Percentiles rank a stretch among this genome's conserved stretches.
These are phyloP conservation scores for Xenopus laevis DNA, from an alignment of 2,113 vertebrate species.

Conservation along the genomic window DNA sequence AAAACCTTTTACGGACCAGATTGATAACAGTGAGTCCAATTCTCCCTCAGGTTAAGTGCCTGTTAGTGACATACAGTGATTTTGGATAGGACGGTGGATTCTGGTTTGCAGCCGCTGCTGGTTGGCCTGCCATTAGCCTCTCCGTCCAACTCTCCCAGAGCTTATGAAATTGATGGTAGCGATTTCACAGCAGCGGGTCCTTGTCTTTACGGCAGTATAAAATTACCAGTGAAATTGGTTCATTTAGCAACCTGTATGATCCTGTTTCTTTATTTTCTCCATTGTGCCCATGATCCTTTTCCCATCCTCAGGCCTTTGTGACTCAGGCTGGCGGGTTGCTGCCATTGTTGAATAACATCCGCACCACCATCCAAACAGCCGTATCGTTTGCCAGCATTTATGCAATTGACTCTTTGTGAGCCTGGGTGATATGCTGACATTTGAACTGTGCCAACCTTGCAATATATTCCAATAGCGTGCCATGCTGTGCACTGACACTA, in stretches of 20 bases:
- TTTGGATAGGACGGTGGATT: neutral
- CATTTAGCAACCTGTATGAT: neutral
- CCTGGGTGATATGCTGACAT: constrained; percentile 19
- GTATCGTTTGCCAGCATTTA: constrained; percentile 41
- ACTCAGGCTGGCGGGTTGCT: constrained; percentile 41
- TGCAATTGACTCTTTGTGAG: constrained; percentile 48
- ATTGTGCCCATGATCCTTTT: constrained; percentile 37
- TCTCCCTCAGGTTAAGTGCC: no score
- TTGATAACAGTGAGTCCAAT: no score
- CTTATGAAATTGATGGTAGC: constrained; percentile 6
- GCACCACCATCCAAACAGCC: constrained; percentile 43
- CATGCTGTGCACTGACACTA: no score
- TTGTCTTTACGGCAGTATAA: neutral
- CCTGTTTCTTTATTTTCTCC: neutral
- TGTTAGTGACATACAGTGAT: neutral
- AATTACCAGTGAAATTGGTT: neutral
- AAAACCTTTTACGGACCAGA: no score
- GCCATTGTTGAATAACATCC: constrained; percentile 44
- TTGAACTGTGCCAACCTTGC: constrained; percentile 7
- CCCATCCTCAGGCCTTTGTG: constrained; percentile 22
- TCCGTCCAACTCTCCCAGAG: constrained; percentile 1
- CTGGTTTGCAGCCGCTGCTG: neutral
- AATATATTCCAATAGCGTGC: neutral
- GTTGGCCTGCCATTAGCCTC: neutral
- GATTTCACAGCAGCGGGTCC: constrained; percentile 1